A percentile compares a stretch with the other conserved stretches of the same genome.
Conservation (phyloP, 2,113 vertebrate species). For the Psettodes erumei region DNA sequence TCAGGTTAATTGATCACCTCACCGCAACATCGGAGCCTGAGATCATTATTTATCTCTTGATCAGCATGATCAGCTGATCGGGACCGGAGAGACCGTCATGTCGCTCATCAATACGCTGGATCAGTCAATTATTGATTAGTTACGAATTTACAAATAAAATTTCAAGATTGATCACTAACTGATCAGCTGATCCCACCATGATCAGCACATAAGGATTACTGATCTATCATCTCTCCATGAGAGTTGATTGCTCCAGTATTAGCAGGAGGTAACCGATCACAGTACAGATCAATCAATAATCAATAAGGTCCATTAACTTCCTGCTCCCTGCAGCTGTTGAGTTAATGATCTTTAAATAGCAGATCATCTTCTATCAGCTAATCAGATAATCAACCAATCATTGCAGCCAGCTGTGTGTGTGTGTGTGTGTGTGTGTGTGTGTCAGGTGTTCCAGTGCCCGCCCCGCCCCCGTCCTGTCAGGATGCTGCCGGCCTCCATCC, state of each 20-base stretch:
- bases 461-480: conserved; percentile 7
- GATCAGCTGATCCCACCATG: not conserved
- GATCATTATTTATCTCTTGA: not conserved
- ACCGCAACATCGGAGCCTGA: not conserved
- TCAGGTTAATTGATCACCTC: conserved; percentile 41
- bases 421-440: not conserved
- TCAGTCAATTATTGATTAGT: conserved; percentile 11
- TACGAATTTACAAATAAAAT: too few species aligned
- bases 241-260: too few species aligned
- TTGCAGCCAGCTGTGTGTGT: not conserved
- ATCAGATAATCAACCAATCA: not conserved
- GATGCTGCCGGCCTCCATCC: conserved; percentile 95
- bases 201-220: not conserved
- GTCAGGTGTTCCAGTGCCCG: too few species aligned
- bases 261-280: too few species aligned
- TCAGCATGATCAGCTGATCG: not conserved
- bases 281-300: not conserved
- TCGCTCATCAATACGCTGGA: not conserved
- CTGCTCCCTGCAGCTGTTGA: too few species aligned
- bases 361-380: not conserved
- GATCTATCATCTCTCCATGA: too few species aligned
- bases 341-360: not conserved
- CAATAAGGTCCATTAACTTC: not conserved
- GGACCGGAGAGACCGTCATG: not conserved
- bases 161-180: not conserved